phyloP scores from a whole-genome alignment of 2,888 invertebrate species.

The Neria commutata region DNA sequence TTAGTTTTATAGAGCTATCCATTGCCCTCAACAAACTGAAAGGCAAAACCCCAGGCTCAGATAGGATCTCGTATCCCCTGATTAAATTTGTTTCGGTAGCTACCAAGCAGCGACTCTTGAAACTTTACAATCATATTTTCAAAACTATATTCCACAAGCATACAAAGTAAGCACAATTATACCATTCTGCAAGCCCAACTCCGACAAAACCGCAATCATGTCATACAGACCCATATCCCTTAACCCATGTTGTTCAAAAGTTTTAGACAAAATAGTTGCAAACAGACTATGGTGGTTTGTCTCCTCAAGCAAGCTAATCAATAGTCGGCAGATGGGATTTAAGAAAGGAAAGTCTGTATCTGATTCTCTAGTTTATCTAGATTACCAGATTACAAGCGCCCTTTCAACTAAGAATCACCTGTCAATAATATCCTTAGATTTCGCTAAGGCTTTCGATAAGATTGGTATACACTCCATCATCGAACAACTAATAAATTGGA shows the following conservation, averaged over 20 bases:
- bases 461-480: neutral
- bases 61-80: neutral
- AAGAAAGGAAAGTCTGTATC: neutral
- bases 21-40: neutral
- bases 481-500: neutral
- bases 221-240: neutral
- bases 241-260: too few relatives aligned
- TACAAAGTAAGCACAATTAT: neutral
- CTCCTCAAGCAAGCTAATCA: neutral
- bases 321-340: neutral
- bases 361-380: neutral
- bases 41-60: neutral
- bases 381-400: neutral
- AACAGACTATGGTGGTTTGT: neutral
- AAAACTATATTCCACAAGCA: neutral
- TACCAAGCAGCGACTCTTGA: neutral
- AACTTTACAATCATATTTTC: neutral
- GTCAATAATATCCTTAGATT: neutral
- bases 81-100: neutral
- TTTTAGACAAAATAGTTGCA: neutral
- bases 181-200: neutral
- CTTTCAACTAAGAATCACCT: neutral
- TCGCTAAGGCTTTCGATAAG: neutral
- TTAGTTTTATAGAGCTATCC: neutral
- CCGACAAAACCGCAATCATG: neutral